Evolutionary conservation across 2,113 vertebrate species (phyloP).

Genomic region (Apeltes quadracus): DNA sequence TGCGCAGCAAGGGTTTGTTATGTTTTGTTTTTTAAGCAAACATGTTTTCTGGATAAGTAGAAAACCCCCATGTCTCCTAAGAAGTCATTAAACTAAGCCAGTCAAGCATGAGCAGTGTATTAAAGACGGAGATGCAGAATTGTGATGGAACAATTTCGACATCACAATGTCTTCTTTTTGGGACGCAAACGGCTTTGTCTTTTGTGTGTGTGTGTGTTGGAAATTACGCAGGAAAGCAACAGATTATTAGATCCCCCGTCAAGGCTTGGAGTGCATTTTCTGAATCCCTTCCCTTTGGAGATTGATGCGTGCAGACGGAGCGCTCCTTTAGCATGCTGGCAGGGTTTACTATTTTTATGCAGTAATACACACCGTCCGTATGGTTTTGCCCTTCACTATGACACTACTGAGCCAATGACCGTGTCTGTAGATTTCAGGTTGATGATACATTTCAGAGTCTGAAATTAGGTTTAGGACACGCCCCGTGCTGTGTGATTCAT

Average conservation of each 20-base stretch:
- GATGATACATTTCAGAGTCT: conserved; percentile 61
- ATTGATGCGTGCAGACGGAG: conserved; percentile 47
- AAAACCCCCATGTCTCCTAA: conserved; percentile 14
- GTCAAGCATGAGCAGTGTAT: conserved; percentile 61
- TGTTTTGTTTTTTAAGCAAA: not conserved
- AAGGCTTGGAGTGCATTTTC: conserved; percentile 30
- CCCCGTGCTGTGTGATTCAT: conserved; percentile 18
- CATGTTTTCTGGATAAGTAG: conserved; percentile 1
- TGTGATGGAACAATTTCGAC: conserved; percentile 50
- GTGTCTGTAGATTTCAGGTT: conserved; percentile 30
- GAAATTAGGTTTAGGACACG: conserved; percentile 45
- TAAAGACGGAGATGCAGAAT: conserved; percentile 37
- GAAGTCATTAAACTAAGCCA: conserved; percentile 72
- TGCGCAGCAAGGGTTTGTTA: not conserved
- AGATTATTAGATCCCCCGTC: conserved; percentile 53
- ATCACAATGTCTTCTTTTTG: conserved; percentile 46
- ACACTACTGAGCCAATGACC: conserved; percentile 33
- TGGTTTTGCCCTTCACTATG: conserved; percentile 62
- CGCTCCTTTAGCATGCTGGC: conserved; percentile 23
- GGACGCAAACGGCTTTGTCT: conserved; percentile 24
- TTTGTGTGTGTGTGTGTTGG: conserved; percentile 27
- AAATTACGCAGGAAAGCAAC: conserved; percentile 41
- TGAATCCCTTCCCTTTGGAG: conserved; percentile 38
- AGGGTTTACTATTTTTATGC: conserved; percentile 32
- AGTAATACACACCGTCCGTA: conserved; percentile 29